A percentile compares a stretch with the other conserved stretches of the same genome.
These are phyloP conservation scores for Moxostoma hubbsi DNA, from an alignment of 2,797 vertebrate genomes.

Conservation along the genomic window DNA sequence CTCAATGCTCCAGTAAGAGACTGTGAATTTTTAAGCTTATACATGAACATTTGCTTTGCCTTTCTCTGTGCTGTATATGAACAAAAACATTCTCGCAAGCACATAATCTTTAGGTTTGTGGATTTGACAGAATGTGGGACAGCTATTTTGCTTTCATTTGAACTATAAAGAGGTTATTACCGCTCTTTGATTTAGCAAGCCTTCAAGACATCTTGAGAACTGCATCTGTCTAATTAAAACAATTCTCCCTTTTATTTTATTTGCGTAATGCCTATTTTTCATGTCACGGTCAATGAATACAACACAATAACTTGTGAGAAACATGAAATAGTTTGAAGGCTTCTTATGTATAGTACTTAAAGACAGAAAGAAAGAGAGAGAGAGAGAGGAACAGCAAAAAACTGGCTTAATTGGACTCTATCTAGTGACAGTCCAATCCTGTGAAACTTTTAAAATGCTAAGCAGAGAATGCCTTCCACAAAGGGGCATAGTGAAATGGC, in stretches of 20 bases:
- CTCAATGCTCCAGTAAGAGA: not conserved
- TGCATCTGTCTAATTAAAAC: not conserved
- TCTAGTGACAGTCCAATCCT: slow-evolving; percentile 13
- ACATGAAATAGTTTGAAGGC: not conserved
- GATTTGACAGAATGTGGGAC: not conserved
- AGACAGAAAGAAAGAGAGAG: not conserved
- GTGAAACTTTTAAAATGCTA: slow-evolving; percentile 45
- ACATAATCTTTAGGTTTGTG: slow-evolving; percentile 40
- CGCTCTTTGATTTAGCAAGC: not conserved
- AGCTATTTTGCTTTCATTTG: not conserved
- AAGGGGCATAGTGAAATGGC: slow-evolving; percentile 24
- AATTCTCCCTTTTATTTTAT: not conserved
- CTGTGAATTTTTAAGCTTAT: slow-evolving; percentile 51
- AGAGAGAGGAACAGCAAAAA: not conserved
- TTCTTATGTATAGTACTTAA: not conserved
- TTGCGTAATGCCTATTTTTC: not conserved
- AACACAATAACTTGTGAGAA: not conserved
- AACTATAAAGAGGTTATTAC: not conserved
- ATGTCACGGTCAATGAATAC: not conserved
- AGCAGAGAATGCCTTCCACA: slow-evolving; percentile 27
- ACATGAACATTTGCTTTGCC: slow-evolving; percentile 62
- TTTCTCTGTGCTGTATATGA: slow-evolving; percentile 47
- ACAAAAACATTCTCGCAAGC: slow-evolving; percentile 61
- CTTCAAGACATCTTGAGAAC: not conserved
- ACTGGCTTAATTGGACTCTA: not conserved